phyloP scores from a whole-genome alignment of 2,113 vertebrate genomes.

The Oxyruncus cristatus region DNA sequence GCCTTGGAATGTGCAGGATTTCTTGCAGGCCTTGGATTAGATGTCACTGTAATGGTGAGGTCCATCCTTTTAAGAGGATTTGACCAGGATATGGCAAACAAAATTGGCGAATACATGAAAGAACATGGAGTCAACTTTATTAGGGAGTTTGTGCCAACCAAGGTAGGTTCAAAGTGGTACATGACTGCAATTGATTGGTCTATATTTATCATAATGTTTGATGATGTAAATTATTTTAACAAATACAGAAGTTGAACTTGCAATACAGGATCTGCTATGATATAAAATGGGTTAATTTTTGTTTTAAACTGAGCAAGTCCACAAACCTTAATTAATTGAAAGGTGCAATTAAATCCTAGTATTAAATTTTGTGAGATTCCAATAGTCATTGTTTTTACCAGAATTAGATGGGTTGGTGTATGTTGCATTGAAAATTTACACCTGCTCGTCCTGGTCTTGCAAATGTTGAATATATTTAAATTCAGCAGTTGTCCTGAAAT shows the following conservation, averaged over 20 bases:
- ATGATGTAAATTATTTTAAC: background rate
- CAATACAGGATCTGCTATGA: background rate
- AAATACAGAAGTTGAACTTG: background rate
- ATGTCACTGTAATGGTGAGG: constrained; percentile 82
- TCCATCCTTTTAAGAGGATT: constrained; percentile 82
- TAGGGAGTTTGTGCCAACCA: constrained; percentile 72
- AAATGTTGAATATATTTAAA: background rate
- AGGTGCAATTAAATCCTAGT: background rate
- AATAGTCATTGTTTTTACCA: background rate
- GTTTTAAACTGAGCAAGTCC: background rate
- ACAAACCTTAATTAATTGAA: background rate
- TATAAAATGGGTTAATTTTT: background rate
- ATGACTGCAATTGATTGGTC: background rate
- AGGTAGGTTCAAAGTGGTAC: constrained; percentile 66
- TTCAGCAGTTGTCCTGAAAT: background rate
- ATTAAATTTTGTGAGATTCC: background rate
- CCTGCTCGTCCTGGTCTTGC: background rate
- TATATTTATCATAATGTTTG: background rate
- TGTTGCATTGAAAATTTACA: background rate
- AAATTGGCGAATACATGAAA: constrained; percentile 81
- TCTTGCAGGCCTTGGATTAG: constrained; percentile 79
- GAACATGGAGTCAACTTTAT: constrained; percentile 80
- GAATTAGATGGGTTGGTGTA: background rate
- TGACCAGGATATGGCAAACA: constrained; percentile 82
- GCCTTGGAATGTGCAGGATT: constrained; percentile 85